These are phyloP conservation scores for Lasioglossum figueresi DNA, from an alignment of 2,888 invertebrate species.

Conservation along the genomic window DNA sequence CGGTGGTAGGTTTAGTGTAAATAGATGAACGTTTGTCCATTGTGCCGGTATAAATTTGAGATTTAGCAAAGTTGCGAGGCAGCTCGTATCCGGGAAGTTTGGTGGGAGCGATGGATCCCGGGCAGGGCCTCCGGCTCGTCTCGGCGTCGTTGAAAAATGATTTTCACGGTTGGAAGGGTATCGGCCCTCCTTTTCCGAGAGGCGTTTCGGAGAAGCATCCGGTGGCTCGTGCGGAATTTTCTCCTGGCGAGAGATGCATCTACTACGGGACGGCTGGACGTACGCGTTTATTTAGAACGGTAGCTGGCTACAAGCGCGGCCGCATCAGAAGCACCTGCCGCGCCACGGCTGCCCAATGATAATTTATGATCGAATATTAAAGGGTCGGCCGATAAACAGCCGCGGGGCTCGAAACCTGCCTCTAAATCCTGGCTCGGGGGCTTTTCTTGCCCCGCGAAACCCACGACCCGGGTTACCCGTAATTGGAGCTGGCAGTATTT, in stretches of 20 bases:
- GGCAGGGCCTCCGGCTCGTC: background rate
- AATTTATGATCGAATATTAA: conserved; percentile 75
- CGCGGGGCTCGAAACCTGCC: conserved; percentile 16
- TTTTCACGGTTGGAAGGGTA: background rate
- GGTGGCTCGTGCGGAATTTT: background rate
- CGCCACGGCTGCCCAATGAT: conserved; percentile 62
- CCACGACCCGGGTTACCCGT: background rate
- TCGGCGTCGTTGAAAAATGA: background rate
- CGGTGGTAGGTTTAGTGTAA: background rate
- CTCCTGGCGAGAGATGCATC: background rate
- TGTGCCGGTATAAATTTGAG: background rate
- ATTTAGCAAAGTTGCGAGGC: background rate
- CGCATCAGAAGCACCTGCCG: conserved; percentile 76
- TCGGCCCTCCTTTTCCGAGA: background rate
- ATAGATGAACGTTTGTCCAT: background rate
- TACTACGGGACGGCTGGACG: conserved; percentile 30
- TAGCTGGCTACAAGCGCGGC: conserved; percentile 35
- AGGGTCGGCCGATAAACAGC: conserved; percentile 65
- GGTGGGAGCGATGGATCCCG: background rate
- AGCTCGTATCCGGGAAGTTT: background rate
- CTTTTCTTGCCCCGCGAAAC: background rate
- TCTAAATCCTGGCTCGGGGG: conserved; percentile 5
- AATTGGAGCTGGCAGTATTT: conserved; percentile 4
- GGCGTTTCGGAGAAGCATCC: background rate
- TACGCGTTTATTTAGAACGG: conserved; percentile 75